Base-by-base conservation (phyloP, 2,888 invertebrate species). In the Oligia fasciuncula region DNA sequence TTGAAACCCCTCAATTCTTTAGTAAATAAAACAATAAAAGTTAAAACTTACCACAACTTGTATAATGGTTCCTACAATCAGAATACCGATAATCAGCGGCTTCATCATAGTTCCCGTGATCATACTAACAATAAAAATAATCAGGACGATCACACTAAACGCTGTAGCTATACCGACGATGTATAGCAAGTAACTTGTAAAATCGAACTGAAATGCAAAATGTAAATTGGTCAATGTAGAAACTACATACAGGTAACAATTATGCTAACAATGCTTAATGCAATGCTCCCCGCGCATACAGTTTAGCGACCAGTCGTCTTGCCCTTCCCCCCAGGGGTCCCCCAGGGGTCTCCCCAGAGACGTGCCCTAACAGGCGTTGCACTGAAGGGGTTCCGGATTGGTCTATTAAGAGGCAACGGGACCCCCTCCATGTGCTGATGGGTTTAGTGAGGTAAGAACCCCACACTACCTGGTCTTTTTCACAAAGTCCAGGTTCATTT, bases 141-240 rank as follows among this genome's bases (percentile, higher is more conserved):
- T 63, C 62, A 84, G 4, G 0, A 54, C 62, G 35, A 87, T 19
- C 3, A 69, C 73, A 35, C 71, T 46, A 35, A 86, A 80, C 2
- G 74, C 87, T 4, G 49, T 49, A 3, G 67, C 2, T 57, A 79
- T 57, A 0, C 71, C 75, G 2, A 87, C 19, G 8, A 87, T 57
- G 13, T 81, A 86, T 4, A 86, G 29, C 5, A 70, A 1, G 40
- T 78, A 87, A 65, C 85, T 87, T 8, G 87, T 87, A 40, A 86
- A 86, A 60, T 86, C 87, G 17, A 84, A 86, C 86, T 86, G 87
- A 73, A 86, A 86, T 0, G 51, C 13, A 66, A 75, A 51, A 5
- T 23, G 49, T 43, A 17, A 67, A 63, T 35, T 13, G 1, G 23
- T 65, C 35, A n/a, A 40, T 60, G n/a, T n/a, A n/a, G 11, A 9